Evolutionary conservation across 53 echinoderm and acorn worm species (phyloP).

Genomic region (Paelopatides confundens): DNA sequence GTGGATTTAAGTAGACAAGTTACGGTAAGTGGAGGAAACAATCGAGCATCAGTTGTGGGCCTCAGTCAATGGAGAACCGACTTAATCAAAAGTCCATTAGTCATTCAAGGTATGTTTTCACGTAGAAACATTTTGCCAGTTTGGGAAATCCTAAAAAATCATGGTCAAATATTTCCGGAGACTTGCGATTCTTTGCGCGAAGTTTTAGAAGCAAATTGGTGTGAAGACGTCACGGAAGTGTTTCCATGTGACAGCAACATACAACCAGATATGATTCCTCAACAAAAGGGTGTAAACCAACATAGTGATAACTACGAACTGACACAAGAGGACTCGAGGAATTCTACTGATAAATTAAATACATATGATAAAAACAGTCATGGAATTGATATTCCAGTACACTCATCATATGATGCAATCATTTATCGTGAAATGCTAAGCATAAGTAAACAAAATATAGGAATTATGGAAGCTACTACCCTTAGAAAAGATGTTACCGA

Average conservation of each 20-base stretch:
- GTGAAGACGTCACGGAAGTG: too few species aligned
- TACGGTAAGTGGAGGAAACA: background rate
- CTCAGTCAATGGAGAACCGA: background rate
- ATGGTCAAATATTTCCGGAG: background rate
- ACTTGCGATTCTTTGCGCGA: background rate
- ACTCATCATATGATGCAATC: too few species aligned
- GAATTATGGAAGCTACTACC: background rate
- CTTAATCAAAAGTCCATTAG: background rate
- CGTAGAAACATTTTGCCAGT: constrained; percentile 1
- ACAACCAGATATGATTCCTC: too few species aligned
- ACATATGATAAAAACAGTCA: too few species aligned
- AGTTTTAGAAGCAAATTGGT: too few species aligned
- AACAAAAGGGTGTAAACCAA: too few species aligned
- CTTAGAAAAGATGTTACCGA: background rate
- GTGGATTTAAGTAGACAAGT: constrained; percentile 5
- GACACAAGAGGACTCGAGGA: too few species aligned
- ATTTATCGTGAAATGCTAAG: too few species aligned
- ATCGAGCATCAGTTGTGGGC: background rate
- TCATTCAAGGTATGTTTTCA: background rate
- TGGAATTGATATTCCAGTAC: too few species aligned
- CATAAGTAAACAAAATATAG: background rate
- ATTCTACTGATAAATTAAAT: too few species aligned
- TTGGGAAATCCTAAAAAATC: background rate
- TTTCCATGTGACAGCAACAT: too few species aligned
- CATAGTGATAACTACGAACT: too few species aligned